Base-by-base conservation (phyloP, 2,113 vertebrate species). In the Callipepla squamata region DNA sequence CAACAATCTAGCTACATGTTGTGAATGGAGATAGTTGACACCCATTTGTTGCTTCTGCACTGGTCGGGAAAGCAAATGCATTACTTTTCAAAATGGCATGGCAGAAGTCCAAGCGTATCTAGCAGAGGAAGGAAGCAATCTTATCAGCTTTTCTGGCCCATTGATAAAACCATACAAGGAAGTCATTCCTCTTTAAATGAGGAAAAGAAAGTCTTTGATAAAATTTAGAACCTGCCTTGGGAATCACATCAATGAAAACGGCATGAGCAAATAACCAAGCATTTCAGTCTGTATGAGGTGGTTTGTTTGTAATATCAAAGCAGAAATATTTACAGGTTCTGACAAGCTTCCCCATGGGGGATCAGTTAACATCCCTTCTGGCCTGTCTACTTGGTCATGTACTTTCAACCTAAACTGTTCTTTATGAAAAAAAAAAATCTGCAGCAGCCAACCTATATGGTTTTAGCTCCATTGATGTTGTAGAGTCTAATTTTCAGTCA, bases 81-180 rank as follows among this genome's bases (percentile, higher is more conserved):
- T 95, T 94, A 87, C 78, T 96, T 96, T 97, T 97, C 93, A 96
- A 95, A 96, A 77, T 11, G 26, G 83, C 69, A 95, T 97, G 97
- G 95, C 96, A 94, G 79, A 85, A 87, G 92, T 97, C 96, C 97
- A 97, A 97, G 83, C 66, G 58, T 65, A 92, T 93, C 90, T 94
- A 95, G 85, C 87, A 65, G 50, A 93, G 97, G 97, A 98, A 98
- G 97, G 97, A 97, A 98, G 91, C 96, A 97, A 97, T 97, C 96
- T 98, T 98, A 97, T 97, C 97, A 96, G 92, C 93, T 83, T 91
- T 88, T 95, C 87, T 96, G 80, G 85, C 65, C 93, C 95, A 92
- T 83, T 97, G 95, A 97, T 97, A 97, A 97, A 98, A 96, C 86
- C 96, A 93, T 90, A 96, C 94, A 97, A 97, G 96, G 97, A 98